These are phyloP conservation scores for Capreolus pygargus DNA, from an alignment of 2,113 vertebrate species.

Conservation along the genomic window DNA sequence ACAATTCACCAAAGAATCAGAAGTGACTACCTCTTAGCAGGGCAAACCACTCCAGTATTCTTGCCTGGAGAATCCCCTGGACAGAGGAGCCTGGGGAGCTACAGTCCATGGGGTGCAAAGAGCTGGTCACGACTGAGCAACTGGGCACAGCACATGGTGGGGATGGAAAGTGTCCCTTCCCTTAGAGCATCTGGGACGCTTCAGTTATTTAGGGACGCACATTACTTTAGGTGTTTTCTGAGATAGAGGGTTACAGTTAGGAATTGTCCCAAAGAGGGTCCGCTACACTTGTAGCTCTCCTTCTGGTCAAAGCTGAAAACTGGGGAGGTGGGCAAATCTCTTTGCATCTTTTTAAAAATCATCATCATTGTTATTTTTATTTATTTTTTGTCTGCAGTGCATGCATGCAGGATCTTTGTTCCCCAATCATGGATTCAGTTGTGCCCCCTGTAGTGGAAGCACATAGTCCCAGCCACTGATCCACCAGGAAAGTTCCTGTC, in stretches of 20 bases:
- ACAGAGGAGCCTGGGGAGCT: not conserved
- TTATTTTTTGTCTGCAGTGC: not conserved
- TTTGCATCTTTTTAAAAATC: not conserved
- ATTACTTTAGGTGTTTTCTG: not conserved
- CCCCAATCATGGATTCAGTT: not conserved
- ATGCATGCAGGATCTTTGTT: not conserved
- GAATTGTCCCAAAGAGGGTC: not conserved
- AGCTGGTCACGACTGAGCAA: fast-evolving
- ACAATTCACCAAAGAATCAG: not conserved
- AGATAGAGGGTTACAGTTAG: not conserved
- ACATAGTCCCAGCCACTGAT: not conserved
- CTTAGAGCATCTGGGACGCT: not conserved
- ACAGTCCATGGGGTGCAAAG: not conserved
- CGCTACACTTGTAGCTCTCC: not conserved
- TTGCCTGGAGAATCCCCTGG: not conserved
- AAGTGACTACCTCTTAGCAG: not conserved
- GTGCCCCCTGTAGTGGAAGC: not conserved
- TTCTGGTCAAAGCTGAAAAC: not conserved
- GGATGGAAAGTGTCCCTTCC: not conserved
- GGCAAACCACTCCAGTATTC: not conserved
- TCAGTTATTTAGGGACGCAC: not conserved
- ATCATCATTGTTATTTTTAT: no score
- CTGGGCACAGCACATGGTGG: not conserved
- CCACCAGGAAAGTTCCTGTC: not conserved
- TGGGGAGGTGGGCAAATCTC: not conserved